A percentile compares a stretch with the other conserved stretches of the same genome.
These are phyloP conservation scores for Pteropus alecto DNA, from an alignment of 2,113 vertebrate species.

Conservation along the genomic window DNA sequence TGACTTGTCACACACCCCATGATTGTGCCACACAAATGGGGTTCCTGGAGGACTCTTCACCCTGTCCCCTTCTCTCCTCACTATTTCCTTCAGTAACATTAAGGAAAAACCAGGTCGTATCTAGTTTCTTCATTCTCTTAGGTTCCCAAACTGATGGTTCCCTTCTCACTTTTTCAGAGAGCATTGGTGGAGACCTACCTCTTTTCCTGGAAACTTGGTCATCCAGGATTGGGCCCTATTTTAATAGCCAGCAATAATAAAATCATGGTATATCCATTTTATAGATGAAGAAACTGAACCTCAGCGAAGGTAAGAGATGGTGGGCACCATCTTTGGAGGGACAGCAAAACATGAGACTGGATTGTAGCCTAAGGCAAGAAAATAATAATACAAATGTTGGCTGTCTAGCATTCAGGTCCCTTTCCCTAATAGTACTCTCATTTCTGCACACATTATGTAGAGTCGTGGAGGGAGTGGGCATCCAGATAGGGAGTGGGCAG, in stretches of 20 bases:
- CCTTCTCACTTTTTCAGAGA: neutral
- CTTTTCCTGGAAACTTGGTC: neutral
- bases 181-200: neutral
- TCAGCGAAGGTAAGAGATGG: neutral
- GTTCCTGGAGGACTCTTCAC: neutral
- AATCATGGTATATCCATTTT: neutral
- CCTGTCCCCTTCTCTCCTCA: neutral
- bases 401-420: neutral
- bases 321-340: neutral
- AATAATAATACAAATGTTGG: neutral
- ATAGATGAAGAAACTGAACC: neutral
- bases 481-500: too few relatives aligned
- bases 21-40: neutral
- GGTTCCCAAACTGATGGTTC: neutral
- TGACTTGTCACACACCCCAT: neutral
- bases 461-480: neutral
- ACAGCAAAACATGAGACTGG: neutral
- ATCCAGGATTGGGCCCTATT: neutral
- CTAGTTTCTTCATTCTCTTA: neutral
- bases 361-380: neutral
- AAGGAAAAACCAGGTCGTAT: neutral
- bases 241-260: neutral
- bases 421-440: neutral
- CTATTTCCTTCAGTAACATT: neutral
- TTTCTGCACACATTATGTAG: neutral